phyloP scores from a whole-genome alignment of 2,888 invertebrate species.

The Tetragonisca angustula region DNA sequence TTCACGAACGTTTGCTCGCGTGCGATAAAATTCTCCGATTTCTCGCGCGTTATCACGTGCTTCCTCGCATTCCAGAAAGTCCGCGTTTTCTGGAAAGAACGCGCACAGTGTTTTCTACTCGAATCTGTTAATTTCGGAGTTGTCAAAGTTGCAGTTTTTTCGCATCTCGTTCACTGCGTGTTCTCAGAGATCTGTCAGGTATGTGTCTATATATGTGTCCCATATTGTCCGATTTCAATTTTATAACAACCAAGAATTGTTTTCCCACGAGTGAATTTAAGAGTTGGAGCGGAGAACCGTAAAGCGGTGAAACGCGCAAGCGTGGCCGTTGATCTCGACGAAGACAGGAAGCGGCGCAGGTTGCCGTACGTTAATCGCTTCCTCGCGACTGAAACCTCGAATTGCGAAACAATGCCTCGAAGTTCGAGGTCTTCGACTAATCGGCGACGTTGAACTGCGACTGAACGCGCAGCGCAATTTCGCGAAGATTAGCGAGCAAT shows the following conservation, averaged over 20 bases:
- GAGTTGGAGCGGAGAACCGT: neutral
- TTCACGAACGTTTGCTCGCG: constrained; percentile 6
- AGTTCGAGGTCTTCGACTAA: constrained; percentile 72
- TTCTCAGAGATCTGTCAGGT: neutral
- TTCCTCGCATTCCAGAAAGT: constrained; percentile 11
- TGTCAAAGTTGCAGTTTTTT: neutral
- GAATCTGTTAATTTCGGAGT: neutral
- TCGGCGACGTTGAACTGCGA: constrained; percentile 69
- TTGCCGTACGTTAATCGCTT: constrained; percentile 64
- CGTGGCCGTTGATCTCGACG: constrained; percentile 35
- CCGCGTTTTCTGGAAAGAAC: neutral
- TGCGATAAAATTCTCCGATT: constrained; percentile 28
- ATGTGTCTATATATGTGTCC: neutral
- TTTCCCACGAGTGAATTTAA: neutral
- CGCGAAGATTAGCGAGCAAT: constrained; percentile 74
- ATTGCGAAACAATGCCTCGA: constrained; percentile 70
- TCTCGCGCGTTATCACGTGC: constrained; percentile 26
- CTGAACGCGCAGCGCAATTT: constrained; percentile 66
- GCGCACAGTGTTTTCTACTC: neutral
- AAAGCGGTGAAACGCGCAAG: neutral
- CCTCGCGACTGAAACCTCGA: constrained; percentile 51
- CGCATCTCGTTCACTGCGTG: neutral
- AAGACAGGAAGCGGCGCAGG: constrained; percentile 58
- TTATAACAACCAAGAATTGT: neutral
- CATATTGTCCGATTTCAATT: too few species aligned